Conservation (phyloP, 2,888 invertebrate species). For the Microdon myrmicae region DNA sequence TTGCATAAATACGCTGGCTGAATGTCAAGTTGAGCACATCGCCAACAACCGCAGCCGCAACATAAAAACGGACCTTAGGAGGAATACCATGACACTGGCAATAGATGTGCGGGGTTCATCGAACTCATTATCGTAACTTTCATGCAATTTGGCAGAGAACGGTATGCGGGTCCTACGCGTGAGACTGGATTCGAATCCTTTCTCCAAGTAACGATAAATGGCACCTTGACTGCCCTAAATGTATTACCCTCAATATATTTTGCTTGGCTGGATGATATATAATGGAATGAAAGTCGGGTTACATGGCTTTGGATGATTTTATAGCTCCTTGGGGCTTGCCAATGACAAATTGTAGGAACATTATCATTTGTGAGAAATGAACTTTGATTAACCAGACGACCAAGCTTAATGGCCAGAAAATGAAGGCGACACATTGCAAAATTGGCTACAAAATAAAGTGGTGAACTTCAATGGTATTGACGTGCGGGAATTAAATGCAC, state of each 20-base stretch:
- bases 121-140: conserved; percentile 42
- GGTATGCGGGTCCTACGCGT: conserved; percentile 1
- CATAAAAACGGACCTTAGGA: conserved; percentile 13
- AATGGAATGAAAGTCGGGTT: too few relatives aligned
- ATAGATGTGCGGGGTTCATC: conserved; percentile 37
- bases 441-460: too few relatives aligned
- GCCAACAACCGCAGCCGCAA: conserved; percentile 33
- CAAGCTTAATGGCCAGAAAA: conserved; percentile 30
- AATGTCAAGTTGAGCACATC: conserved; percentile 45
- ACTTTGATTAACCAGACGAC: conserved; percentile 13
- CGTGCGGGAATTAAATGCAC: too few relatives aligned
- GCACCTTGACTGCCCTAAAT: too few relatives aligned
- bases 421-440: too few relatives aligned
- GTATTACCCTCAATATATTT: too few relatives aligned
- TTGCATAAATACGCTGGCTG: conserved; percentile 30
- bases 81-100: neutral
- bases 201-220: too few relatives aligned
- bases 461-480: too few relatives aligned
- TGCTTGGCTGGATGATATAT: too few relatives aligned
- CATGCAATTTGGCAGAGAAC: conserved; percentile 40
- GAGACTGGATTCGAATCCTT: conserved; percentile 7
- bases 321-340: too few relatives aligned
- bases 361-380: conserved; percentile 33
- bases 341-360: conserved; percentile 38
- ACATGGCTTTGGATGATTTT: too few relatives aligned